phyloP scores from a whole-genome alignment of 2,113 vertebrate species.

The Rhinoptilus africanus region DNA sequence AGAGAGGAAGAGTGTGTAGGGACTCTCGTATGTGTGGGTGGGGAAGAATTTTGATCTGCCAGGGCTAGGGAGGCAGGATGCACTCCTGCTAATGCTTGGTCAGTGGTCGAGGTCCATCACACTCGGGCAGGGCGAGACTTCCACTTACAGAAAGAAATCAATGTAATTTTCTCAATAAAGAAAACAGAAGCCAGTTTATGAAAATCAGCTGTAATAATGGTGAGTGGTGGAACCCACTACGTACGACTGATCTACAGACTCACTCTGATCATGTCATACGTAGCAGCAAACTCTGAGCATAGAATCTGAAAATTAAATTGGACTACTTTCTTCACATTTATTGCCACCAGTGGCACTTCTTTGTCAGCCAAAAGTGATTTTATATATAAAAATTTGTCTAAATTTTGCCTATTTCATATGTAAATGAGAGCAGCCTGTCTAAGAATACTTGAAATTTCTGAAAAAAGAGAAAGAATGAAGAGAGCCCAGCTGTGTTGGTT shows the following conservation, averaged over 20 bases:
- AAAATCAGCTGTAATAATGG: background rate
- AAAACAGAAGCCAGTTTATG: background rate
- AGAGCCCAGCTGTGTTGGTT: background rate
- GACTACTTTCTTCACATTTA: background rate
- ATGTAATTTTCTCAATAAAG: background rate
- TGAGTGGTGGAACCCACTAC: background rate
- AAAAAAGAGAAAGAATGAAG: background rate
- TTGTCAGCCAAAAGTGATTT: background rate
- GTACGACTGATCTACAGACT: background rate
- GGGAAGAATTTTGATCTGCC: background rate
- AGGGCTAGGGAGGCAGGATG: background rate
- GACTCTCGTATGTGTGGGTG: fast-evolving
- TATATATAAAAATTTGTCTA: background rate
- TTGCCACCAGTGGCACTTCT: background rate
- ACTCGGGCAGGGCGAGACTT: background rate
- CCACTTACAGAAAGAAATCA: background rate
- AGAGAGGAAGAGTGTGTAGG: background rate
- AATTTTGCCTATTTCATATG: background rate
- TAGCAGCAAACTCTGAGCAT: background rate
- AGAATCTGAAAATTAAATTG: background rate
- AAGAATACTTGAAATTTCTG: background rate
- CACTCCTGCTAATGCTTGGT: fast-evolving
- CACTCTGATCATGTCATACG: background rate
- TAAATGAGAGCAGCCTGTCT: background rate
- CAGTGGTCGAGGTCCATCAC: background rate